Base-by-base conservation (phyloP, 2,113 vertebrate genomes). In the Oryzias celebensis region DNA sequence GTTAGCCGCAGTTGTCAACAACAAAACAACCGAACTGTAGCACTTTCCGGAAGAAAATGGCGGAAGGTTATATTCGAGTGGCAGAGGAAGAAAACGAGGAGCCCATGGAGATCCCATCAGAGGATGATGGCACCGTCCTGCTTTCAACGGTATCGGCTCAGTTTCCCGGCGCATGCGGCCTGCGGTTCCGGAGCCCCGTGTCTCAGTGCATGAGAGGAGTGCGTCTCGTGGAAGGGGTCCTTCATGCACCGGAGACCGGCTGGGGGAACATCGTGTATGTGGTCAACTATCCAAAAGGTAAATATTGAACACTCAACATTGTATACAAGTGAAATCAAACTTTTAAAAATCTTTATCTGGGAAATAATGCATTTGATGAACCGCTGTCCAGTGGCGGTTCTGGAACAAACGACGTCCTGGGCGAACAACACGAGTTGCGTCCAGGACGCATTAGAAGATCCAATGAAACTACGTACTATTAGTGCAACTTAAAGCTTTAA, bases 281-380 rank as follows among this genome's bases (percentile, higher is more conserved):
- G 2, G 96, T 99, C 3, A 99, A 96, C 83, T 99, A 99, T 57
- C 97, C 97, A 2, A 99, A 99, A 96, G 97, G 97, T 98, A 78
- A 2, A 71, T 24, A n/a, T 20, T 4, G 3, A 20, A 18, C n/a
- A 0, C 5, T 12, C 36, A 36, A 2, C 8, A 12, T 26, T 18
- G n/a, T 12, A 41, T 18, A 22, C 18, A 31, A 46, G 0, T 7
- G 12, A 28, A 28, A 28, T 28, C 26, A 28, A 20, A 20, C 20
- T 20, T 20, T 20, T 20, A 20, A 20, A 20, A 20, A 20, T 20
- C 20, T 20, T 20, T 20, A 20, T 20, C 20, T 20, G 20, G 20
- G 20, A 20, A 20, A 20, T 20, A 20, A 20, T 20, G 20, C 20
- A 20, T 20, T 20, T 20, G 20, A 20, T 20, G 20, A 1, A 20